Percentiles rank a stretch among this genome's conserved stretches.
Evolutionary conservation across 2,888 invertebrate species (phyloP).

Genomic region (Ophion ventricosus): DNA sequence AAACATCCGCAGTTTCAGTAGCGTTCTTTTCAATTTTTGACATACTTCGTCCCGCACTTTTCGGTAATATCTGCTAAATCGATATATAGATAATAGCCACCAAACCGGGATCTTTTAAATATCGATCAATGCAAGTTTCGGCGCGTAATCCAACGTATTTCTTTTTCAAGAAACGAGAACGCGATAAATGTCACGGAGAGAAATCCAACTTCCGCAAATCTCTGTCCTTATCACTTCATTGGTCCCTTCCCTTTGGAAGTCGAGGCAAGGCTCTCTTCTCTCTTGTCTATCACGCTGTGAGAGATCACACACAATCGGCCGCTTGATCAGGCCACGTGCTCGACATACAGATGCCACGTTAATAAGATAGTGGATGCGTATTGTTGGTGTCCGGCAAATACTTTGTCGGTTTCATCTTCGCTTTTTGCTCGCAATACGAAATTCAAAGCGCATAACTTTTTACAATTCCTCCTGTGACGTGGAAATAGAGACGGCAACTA

Average conservation of each 20-base stretch:
- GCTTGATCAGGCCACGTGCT: neutral
- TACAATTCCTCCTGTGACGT: too few relatives aligned
- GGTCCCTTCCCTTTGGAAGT: conserved; percentile 20
- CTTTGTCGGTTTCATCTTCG: too few relatives aligned
- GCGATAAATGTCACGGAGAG: conserved; percentile 35
- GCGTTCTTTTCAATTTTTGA: conserved; percentile 25
- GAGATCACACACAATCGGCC: neutral
- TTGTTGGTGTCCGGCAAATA: too few relatives aligned
- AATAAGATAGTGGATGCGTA: neutral
- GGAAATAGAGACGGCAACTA: too few relatives aligned
- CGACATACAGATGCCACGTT: neutral
- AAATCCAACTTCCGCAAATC: conserved; percentile 52
- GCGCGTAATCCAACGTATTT: conserved; percentile 53
- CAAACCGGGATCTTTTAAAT: neutral
- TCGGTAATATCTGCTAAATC: neutral
- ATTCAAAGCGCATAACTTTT: too few relatives aligned
- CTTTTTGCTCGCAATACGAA: too few relatives aligned
- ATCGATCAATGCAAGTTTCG: conserved; percentile 10
- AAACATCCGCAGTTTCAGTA: neutral
- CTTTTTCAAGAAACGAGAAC: conserved; percentile 55
- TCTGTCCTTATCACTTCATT: conserved; percentile 22
- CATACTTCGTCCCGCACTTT: conserved; percentile 6
- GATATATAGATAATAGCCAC: neutral
- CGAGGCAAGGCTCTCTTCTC: conserved; percentile 7
- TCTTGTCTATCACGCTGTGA: neutral